Conservation (phyloP, 1,140 invertebrate species). For the Trichogramma pretiosum region DNA sequence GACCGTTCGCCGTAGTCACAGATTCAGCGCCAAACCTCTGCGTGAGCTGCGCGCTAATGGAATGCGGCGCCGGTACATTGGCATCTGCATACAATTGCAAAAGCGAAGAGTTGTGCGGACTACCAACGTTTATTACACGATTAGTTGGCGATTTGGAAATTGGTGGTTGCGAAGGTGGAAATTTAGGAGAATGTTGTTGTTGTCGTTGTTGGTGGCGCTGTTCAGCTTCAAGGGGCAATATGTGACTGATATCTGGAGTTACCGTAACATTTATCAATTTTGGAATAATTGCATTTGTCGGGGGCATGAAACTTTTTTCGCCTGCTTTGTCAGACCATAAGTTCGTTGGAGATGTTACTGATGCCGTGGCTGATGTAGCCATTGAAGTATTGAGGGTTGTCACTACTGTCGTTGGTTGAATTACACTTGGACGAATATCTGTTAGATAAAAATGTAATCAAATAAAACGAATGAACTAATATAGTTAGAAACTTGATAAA, state of each 20-base stretch:
- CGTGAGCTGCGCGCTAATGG: slow-evolving; percentile 7
- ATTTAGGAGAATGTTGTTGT: slow-evolving; percentile 22
- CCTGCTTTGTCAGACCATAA: slow-evolving; percentile 21
- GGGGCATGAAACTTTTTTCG: slow-evolving; percentile 15
- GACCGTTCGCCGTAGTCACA: slow-evolving; percentile 24
- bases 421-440: slow-evolving; percentile 32
- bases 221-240: slow-evolving; percentile 38
- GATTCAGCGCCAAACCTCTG: slow-evolving; percentile 28
- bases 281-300: slow-evolving; percentile 25
- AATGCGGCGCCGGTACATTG: slow-evolving; percentile 19
- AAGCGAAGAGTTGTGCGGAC: slow-evolving; percentile 44
- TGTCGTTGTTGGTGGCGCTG: neutral
- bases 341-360: neutral
- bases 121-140: slow-evolving; percentile 44
- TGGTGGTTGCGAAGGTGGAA: slow-evolving; percentile 21
- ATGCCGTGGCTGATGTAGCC: slow-evolving; percentile 8
- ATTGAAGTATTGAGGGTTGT: neutral
- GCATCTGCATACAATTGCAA: slow-evolving; percentile 46
- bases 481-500: too few relatives aligned
- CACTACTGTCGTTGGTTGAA: slow-evolving; percentile 22
- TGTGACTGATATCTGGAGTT: slow-evolving; percentile 46
- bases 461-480: too few relatives aligned
- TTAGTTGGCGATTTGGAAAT: slow-evolving; percentile 26
- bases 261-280: slow-evolving; percentile 48
- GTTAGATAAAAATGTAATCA: neutral